These are phyloP conservation scores for Ploceus nigricollis DNA, from an alignment of 2,113 vertebrate genomes.

Conservation along the genomic window DNA sequence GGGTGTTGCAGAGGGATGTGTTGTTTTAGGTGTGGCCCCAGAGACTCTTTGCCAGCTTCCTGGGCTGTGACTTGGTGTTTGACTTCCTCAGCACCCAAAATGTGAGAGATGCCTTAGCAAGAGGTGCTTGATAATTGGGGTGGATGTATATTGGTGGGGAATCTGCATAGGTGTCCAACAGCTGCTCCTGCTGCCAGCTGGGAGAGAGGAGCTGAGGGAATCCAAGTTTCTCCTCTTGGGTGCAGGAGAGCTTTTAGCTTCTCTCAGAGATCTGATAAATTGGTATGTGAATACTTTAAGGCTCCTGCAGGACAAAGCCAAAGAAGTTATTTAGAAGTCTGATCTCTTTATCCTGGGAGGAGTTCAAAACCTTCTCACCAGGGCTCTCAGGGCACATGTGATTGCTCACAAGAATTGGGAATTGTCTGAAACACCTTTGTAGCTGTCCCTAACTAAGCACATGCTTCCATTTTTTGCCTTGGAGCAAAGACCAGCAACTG, in stretches of 20 bases:
- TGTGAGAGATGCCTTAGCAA: fast-evolving
- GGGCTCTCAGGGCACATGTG: fast-evolving
- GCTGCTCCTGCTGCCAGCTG: background rate
- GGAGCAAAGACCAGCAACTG: background rate
- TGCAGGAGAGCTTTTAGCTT: background rate
- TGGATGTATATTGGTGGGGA: background rate
- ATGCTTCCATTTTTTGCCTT: background rate
- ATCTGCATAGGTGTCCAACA: fast-evolving
- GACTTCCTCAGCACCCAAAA: background rate
- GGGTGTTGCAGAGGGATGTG: fast-evolving
- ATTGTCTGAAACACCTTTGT: background rate
- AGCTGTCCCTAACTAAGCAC: background rate
- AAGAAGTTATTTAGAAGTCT: background rate
- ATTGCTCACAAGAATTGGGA: background rate
- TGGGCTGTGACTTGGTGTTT: background rate
- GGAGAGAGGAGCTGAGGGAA: background rate
- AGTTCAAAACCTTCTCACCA: background rate
- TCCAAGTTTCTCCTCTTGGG: background rate
- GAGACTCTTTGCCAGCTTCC: fast-evolving
- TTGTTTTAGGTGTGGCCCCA: background rate
- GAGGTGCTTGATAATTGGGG: background rate
- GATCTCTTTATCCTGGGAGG: background rate
- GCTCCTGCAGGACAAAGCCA: background rate
- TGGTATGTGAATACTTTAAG: background rate
- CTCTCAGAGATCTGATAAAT: background rate